Evolutionary conservation across 2,888 invertebrate species (phyloP).

Genomic region (Sinodicranocentrus sp.): DNA sequence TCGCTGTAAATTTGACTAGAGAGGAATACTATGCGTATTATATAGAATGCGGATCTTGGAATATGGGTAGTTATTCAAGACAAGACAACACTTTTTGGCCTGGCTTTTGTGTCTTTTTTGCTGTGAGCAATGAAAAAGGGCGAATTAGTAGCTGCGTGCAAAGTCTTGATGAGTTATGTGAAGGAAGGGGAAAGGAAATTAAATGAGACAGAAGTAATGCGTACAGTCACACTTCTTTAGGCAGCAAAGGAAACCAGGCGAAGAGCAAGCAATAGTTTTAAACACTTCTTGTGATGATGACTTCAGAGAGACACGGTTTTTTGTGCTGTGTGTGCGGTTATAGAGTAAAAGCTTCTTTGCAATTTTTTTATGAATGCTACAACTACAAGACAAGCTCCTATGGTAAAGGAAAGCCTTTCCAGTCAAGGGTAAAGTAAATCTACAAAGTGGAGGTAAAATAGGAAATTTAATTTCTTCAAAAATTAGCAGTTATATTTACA

Average conservation of each 20-base stretch:
- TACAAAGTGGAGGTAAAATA: too few relatives aligned
- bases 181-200: conserved; percentile 71
- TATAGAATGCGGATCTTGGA: neutral
- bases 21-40: conserved; percentile 6
- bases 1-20: neutral
- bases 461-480: too few relatives aligned
- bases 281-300: conserved; percentile 47
- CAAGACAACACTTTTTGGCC: conserved; percentile 42
- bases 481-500: too few relatives aligned
- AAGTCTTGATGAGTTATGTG: conserved; percentile 69
- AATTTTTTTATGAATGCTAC: too few relatives aligned
- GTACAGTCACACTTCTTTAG: conserved; percentile 66
- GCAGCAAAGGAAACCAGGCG: neutral
- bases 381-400: too few relatives aligned
- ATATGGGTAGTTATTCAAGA: conserved; percentile 4
- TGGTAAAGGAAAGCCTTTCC: too few relatives aligned
- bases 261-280: conserved; percentile 39
- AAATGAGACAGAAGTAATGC: conserved; percentile 75
- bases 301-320: conserved; percentile 24
- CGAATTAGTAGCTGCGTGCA: conserved; percentile 65
- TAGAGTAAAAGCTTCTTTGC: too few relatives aligned
- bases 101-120: conserved; percentile 47
- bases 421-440: too few relatives aligned
- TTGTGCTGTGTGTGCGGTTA: neutral
- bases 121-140: conserved; percentile 50